phyloP scores from a whole-genome alignment of 2,888 invertebrate genomes.

The Drosophila gaucha region DNA sequence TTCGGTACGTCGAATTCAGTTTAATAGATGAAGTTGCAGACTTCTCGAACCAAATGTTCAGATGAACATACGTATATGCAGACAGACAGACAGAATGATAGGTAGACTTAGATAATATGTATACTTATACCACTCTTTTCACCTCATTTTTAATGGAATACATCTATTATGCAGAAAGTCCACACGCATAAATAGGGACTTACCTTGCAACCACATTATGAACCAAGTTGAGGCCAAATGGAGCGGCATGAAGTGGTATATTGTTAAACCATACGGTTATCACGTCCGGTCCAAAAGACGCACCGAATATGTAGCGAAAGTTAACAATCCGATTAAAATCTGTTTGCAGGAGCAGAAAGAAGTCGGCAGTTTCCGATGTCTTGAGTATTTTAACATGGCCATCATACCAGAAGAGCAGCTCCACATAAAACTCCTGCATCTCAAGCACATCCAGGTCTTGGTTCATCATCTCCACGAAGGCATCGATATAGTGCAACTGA shows the following conservation, averaged over 20 bases:
- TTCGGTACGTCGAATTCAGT: too few relatives aligned
- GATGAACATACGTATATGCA: too few relatives aligned
- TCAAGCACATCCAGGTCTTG: neutral
- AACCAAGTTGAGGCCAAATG: slow-evolving; percentile 60
- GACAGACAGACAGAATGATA: too few relatives aligned
- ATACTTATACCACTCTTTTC: too few relatives aligned
- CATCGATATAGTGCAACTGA: slow-evolving; percentile 29
- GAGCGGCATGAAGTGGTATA: slow-evolving; percentile 63
- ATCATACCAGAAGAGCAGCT: slow-evolving; percentile 66
- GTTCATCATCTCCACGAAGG: slow-evolving; percentile 50
- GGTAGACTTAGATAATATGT: too few relatives aligned
- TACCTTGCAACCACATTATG: slow-evolving; percentile 70
- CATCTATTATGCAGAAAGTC: too few relatives aligned
- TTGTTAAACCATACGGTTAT: slow-evolving; percentile 72
- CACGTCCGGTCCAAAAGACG: slow-evolving; percentile 19
- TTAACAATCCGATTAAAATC: slow-evolving; percentile 41
- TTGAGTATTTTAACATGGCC: slow-evolving; percentile 24
- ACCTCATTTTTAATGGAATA: too few relatives aligned
- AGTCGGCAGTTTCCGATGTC: neutral
- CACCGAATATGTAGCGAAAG: slow-evolving; percentile 54
- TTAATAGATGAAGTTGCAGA: too few relatives aligned
- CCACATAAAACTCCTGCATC: slow-evolving; percentile 41
- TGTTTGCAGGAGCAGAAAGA: slow-evolving; percentile 22
- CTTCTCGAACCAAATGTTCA: too few relatives aligned
- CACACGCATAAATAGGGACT: slow-evolving; percentile 1